These are phyloP conservation scores for Perithous albicinctus DNA, from an alignment of 2,888 invertebrate genomes.

Conservation along the genomic window DNA sequence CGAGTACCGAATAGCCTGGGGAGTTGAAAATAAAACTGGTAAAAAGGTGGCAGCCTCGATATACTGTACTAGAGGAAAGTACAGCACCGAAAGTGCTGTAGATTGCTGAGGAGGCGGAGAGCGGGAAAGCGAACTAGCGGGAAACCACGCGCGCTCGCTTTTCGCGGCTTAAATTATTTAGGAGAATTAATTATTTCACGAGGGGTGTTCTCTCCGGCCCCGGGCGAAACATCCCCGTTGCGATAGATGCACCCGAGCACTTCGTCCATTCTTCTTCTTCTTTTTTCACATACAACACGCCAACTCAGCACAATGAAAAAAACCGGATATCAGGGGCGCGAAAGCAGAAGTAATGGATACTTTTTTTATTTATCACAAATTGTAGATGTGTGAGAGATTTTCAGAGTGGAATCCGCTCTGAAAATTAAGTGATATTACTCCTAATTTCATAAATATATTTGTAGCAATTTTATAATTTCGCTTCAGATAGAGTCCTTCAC, in stretches of 20 bases:
- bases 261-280: conserved; percentile 14
- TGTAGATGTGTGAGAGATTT: background rate
- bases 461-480: background rate
- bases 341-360: conserved; percentile 3
- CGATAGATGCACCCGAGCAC: conserved; percentile 37
- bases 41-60: conserved; percentile 53
- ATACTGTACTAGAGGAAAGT: conserved; percentile 8
- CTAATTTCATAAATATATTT: background rate
- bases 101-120: conserved; percentile 40
- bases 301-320: conserved; percentile 12
- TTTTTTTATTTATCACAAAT: conserved; percentile 15
- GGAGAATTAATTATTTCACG: conserved; percentile 65
- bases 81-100: conserved; percentile 56
- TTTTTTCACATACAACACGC: background rate
- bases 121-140: conserved; percentile 51
- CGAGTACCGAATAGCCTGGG: conserved; percentile 42
- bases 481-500: no score
- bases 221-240: conserved; percentile 32
- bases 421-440: background rate
- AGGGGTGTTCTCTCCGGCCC: conserved; percentile 37
- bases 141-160: conserved; percentile 56
- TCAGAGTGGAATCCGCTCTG: no score
- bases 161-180: conserved; percentile 65
- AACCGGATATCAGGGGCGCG: conserved; percentile 9
- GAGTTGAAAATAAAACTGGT: conserved; percentile 47